Evolutionary conservation across 2,797 vertebrate genomes (phyloP).

Genomic region (Fistularia tabacaria): DNA sequence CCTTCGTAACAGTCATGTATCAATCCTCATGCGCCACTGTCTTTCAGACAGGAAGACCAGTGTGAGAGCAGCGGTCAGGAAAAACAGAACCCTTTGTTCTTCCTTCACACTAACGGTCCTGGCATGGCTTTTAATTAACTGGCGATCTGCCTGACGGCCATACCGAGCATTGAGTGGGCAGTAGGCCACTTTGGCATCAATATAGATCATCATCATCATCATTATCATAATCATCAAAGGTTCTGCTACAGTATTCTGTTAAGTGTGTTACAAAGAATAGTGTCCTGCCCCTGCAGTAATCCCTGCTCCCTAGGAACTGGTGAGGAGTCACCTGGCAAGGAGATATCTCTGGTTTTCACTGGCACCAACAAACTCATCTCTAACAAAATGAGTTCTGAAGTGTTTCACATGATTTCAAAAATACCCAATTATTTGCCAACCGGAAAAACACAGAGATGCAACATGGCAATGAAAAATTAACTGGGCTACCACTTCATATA

Average conservation of each 20-base stretch:
- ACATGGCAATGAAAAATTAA: too few species aligned
- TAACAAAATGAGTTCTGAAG: too few species aligned
- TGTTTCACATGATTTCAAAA: too few species aligned
- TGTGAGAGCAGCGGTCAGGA: conserved; percentile 30
- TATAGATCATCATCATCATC: conserved; percentile 48
- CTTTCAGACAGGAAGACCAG: conserved; percentile 28
- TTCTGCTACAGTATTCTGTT: conserved; percentile 33
- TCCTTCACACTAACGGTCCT: conserved; percentile 44
- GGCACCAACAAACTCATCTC: too few species aligned
- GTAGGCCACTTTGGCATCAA: conserved; percentile 52
- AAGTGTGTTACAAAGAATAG: too few species aligned
- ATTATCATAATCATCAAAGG: conserved; percentile 10
- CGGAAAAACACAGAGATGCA: too few species aligned
- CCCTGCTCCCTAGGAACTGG: too few species aligned
- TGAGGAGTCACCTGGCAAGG: too few species aligned
- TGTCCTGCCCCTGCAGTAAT: too few species aligned
- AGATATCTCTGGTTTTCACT: too few species aligned
- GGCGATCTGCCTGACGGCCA: conserved; percentile 44
- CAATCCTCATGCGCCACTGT: conserved; percentile 10
- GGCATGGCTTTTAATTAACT: conserved; percentile 67
- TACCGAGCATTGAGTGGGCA: conserved; percentile 50
- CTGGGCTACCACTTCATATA: too few species aligned
- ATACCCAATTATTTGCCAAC: too few species aligned
- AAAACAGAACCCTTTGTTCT: conserved; percentile 64
- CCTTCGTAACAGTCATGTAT: background rate